Evolutionary conservation across 2,113 vertebrate species (phyloP), one percentile per base, ranked within the genome.

Genomic region (Apus apus): DNA sequence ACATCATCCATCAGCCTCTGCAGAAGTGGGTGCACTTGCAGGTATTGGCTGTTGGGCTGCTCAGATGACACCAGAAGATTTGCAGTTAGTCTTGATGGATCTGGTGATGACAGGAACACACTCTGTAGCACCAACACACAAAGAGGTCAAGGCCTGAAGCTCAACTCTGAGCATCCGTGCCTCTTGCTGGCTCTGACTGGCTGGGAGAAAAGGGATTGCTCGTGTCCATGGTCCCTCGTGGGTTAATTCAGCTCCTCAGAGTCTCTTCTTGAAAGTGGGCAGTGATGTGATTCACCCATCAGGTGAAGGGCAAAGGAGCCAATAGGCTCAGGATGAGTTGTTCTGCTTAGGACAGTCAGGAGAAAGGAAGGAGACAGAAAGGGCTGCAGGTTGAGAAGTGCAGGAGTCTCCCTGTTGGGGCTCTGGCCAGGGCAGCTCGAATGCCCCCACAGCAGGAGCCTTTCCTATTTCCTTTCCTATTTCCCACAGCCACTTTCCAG

Each of bases 161-260:
- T 27, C 46, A 81, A 2, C 19, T 14, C 8, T 0, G 8, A 51
- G 1, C 34, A 73, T n/a, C 56, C 1, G 0, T 34, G 38, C 5
- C 9, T 82, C 20, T 36, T 20, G 0, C 34, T 27, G 68, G 7
- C 50, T 65, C 32, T 45, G 48, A 7, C 23, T 23, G 11, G 23
- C 29, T 43, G n/a, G 48, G 53, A 43, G 34, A 26, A 61, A 81
- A 32, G 19, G n/a, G 5, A 2, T 91, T 0, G 0, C 32, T 57
- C 2, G 0, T 18, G 23, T 38, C 48, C 0, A 0, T 15, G 20
- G 25, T 58, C 11, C 18, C 13, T 48, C 32, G 11, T 1, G 26
- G 75, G 18, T 21, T 9, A 82, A 75, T 78, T 71, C n/a, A 38
- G 34, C 29, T 90, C 45, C 45, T 64, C 38, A 9, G 12, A 54